phyloP scores from a whole-genome alignment of 2,888 invertebrate genomes.

The Amblyjoppa fuscipennis region DNA sequence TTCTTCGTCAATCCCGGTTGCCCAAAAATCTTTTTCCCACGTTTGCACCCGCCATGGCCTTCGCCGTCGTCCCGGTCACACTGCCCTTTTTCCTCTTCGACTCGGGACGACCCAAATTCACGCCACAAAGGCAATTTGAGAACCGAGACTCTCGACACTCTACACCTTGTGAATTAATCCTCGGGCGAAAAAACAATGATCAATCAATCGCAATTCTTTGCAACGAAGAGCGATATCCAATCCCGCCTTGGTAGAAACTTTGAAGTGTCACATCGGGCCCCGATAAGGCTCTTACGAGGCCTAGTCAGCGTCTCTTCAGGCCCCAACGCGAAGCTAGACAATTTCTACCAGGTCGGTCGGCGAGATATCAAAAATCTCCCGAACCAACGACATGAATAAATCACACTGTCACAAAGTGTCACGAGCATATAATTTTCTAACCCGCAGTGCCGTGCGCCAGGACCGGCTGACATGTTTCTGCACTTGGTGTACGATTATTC shows the following conservation, averaged over 20 bases:
- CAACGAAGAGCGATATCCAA: not conserved
- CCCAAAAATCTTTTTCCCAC: slow-evolving; percentile 76
- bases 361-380: not conserved
- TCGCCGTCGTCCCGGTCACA: slow-evolving; percentile 9
- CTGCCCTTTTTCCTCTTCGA: slow-evolving; percentile 35
- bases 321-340: too few relatives aligned
- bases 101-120: slow-evolving; percentile 47
- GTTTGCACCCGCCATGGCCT: slow-evolving; percentile 71
- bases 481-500: not conserved
- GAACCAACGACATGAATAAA: slow-evolving; percentile 27
- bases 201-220: slow-evolving; percentile 40
- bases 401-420: slow-evolving; percentile 36
- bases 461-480: not conserved
- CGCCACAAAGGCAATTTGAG: slow-evolving; percentile 68
- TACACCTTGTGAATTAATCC: not conserved
- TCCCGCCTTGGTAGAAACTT: too few relatives aligned
- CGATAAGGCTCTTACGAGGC: too few relatives aligned
- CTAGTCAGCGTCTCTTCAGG: too few relatives aligned
- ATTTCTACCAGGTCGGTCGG: not conserved
- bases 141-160: slow-evolving; percentile 13
- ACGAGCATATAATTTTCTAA: slow-evolving; percentile 28
- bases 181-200: slow-evolving; percentile 8
- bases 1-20: slow-evolving; percentile 43
- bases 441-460: slow-evolving; percentile 10
- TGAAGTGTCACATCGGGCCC: too few relatives aligned